These are phyloP conservation scores for Xanthostigma xanthostigma DNA, from an alignment of 2,888 invertebrate genomes.

Conservation along the genomic window DNA sequence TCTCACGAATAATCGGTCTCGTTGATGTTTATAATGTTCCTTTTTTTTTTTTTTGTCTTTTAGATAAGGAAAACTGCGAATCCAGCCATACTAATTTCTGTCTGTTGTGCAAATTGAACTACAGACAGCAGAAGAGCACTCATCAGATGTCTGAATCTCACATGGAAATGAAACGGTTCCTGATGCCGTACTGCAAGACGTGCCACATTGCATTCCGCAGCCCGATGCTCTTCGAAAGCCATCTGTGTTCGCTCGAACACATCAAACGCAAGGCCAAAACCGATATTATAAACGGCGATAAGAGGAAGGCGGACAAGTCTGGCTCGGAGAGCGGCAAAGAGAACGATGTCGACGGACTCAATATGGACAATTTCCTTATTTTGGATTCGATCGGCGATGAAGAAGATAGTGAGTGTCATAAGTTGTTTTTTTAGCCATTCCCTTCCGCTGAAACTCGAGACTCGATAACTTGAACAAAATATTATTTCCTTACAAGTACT, in stretches of 20 bases:
- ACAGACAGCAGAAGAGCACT: conserved; percentile 41
- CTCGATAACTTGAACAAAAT: no score
- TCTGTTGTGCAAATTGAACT: conserved; percentile 28
- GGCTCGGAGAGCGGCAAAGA: conserved; percentile 38
- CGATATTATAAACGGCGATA: conserved; percentile 25
- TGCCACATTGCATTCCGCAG: conserved; percentile 67
- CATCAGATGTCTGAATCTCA: conserved; percentile 70
- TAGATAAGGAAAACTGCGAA: neutral
- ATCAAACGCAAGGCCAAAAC: conserved; percentile 49
- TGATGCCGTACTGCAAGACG: conserved; percentile 66
- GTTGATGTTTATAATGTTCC: no score
- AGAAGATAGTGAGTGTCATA: conserved; percentile 47
- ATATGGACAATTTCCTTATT: conserved; percentile 73
- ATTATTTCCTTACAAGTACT: no score
- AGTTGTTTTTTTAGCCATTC: no score
- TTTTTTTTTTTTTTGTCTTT: no score
- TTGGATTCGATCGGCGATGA: conserved; percentile 80
- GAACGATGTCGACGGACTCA: conserved; percentile 46
- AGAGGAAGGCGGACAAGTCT: conserved; percentile 24
- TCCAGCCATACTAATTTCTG: conserved; percentile 28
- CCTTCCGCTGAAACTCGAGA: no score
- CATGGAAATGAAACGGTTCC: conserved; percentile 70
- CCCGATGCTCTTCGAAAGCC: conserved; percentile 73
- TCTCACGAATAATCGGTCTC: no score
- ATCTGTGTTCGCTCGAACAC: conserved; percentile 67